These are phyloP conservation scores for Pectinophora gossypiella DNA, from an alignment of 1,140 invertebrate genomes.

Conservation along the genomic window DNA sequence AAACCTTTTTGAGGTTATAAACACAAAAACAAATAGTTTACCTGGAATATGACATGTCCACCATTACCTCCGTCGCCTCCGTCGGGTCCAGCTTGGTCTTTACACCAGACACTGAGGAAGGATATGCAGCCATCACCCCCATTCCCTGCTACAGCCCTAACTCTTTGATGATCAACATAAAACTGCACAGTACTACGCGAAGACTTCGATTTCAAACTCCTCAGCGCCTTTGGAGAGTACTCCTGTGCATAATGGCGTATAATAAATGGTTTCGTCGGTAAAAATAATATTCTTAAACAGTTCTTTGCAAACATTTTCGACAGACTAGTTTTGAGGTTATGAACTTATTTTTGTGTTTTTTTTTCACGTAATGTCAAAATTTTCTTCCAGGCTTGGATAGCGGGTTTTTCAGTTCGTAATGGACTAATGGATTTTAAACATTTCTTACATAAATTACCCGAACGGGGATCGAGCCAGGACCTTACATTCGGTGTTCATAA, in stretches of 20 bases:
- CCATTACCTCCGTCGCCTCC: constrained; percentile 98
- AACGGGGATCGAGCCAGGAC: too few relatives aligned
- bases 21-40: too few relatives aligned
- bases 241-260: constrained; percentile 5
- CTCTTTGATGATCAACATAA: constrained; percentile 82
- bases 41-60: constrained; percentile 93
- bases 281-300: background rate
- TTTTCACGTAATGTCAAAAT: too few relatives aligned
- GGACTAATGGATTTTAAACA: too few relatives aligned
- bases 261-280: background rate
- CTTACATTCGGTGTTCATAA: too few relatives aligned
- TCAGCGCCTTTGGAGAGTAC: constrained; percentile 43
- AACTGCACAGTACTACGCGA: constrained; percentile 66
- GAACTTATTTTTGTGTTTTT: too few relatives aligned
- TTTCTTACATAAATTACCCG: too few relatives aligned
- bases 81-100: constrained; percentile 94
- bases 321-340: background rate
- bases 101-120: constrained; percentile 84
- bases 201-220: constrained; percentile 60
- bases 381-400: too few relatives aligned
- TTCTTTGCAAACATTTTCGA: background rate
- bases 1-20: too few relatives aligned
- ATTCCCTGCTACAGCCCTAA: constrained; percentile 84
- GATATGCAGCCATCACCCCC: constrained; percentile 95
- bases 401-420: too few relatives aligned